Evolutionary conservation across 2,797 vertebrate species (phyloP).

Genomic region (Emys orbicularis): DNA sequence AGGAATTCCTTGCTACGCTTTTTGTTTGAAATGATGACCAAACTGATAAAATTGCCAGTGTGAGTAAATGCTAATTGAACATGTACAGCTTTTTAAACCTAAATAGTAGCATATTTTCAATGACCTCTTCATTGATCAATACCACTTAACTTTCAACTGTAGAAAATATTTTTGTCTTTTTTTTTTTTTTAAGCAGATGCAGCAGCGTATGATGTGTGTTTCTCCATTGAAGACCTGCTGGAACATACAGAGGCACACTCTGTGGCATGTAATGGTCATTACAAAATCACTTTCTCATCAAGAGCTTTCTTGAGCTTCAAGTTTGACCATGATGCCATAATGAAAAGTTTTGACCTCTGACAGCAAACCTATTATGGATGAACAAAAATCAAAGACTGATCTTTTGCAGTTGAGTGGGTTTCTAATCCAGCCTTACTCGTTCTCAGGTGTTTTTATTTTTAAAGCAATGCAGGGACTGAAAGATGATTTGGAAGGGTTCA

Average conservation of each 20-base stretch:
- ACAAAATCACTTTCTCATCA: slow-evolving; percentile 87
- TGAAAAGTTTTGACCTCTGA: slow-evolving; percentile 93
- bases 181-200: slow-evolving; percentile 73
- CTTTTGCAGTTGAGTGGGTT: slow-evolving; percentile 68
- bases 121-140: background rate
- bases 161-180: background rate
- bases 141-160: no score
- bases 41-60: background rate
- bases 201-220: slow-evolving; percentile 73
- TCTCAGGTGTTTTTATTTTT: slow-evolving; percentile 81
- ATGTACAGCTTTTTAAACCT: background rate
- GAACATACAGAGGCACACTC: slow-evolving; percentile 78
- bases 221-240: slow-evolving; percentile 80
- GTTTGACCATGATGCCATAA: slow-evolving; percentile 95
- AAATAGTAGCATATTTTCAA: background rate
- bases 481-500: slow-evolving; percentile 74
- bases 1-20: background rate
- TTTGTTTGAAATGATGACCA: background rate
- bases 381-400: slow-evolving; percentile 59
- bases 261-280: slow-evolving; percentile 82
- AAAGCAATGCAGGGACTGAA: slow-evolving; percentile 81
- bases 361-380: background rate
- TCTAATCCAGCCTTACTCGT: slow-evolving; percentile 83
- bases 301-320: slow-evolving; percentile 94
- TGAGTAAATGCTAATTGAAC: background rate